Percentiles rank a stretch among this genome's conserved stretches.
phyloP scores from a whole-genome alignment of 1,140 invertebrate genomes.

The Zophobas morio region DNA sequence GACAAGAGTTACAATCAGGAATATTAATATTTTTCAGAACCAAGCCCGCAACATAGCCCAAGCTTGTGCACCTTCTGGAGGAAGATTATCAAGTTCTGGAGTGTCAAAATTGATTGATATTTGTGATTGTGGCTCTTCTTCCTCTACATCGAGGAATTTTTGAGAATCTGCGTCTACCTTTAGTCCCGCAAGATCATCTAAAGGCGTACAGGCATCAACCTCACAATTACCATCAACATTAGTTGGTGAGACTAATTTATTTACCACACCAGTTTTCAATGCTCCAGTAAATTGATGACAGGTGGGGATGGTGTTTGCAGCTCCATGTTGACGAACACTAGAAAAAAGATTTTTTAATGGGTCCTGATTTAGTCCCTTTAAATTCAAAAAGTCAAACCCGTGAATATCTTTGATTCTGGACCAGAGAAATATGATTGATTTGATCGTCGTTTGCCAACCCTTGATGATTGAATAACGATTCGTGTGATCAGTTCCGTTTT shows the following conservation, averaged over 20 bases:
- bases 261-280: constrained; percentile 36
- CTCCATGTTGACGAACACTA: constrained; percentile 20
- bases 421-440: not conserved
- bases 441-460: too few relatives aligned
- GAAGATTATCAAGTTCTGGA: too few relatives aligned
- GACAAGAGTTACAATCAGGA: too few relatives aligned
- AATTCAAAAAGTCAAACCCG: constrained; percentile 3
- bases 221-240: constrained; percentile 21
- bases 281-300: constrained; percentile 22
- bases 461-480: too few relatives aligned
- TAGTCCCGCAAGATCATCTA: not conserved
- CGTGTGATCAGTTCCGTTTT: not conserved
- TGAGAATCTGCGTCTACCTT: not conserved
- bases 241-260: constrained; percentile 19
- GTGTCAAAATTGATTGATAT: too few relatives aligned
- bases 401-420: not conserved
- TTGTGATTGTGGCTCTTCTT: too few relatives aligned
- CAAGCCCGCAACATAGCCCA: too few relatives aligned
- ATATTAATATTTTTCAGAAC: too few relatives aligned
- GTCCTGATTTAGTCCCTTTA: constrained; percentile 18
- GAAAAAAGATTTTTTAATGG: constrained; percentile 37
- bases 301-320: not conserved
- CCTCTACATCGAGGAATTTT: too few relatives aligned
- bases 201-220: not conserved
- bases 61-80: too few relatives aligned